These are phyloP conservation scores for Lucifuga dentata DNA, from an alignment of 2,113 vertebrate species.

Conservation along the genomic window DNA sequence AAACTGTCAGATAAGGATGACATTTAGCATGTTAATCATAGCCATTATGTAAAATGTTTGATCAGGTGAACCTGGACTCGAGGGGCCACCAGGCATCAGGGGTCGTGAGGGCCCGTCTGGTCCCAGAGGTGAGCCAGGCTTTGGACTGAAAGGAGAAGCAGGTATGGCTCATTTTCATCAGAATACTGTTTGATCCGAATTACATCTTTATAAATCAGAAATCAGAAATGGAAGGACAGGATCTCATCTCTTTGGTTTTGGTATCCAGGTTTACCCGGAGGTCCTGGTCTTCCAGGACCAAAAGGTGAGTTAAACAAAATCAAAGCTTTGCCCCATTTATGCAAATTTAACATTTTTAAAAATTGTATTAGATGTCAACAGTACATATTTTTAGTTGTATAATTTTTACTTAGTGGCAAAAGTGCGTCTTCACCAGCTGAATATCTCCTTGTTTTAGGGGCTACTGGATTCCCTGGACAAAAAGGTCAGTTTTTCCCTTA, in stretches of 20 bases:
- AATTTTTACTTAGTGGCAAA: too few relatives aligned
- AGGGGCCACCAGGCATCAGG: constrained; percentile 88
- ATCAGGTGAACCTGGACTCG: constrained; percentile 89
- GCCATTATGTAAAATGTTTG: too few relatives aligned
- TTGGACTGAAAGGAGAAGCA: constrained; percentile 93
- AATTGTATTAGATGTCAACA: too few relatives aligned
- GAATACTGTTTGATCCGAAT: too few relatives aligned
- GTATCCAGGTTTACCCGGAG: constrained; percentile 82
- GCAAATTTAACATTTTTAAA: too few relatives aligned
- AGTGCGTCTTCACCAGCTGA: too few relatives aligned
- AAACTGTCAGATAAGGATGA: neutral
- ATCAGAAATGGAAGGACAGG: neutral
- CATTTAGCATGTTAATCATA: too few relatives aligned
- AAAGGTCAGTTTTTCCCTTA: constrained; percentile 62
- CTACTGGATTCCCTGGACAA: constrained; percentile 76
- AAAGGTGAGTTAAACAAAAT: constrained; percentile 84
- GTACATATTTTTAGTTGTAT: too few relatives aligned
- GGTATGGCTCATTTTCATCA: constrained; percentile 71
- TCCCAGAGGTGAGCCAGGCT: constrained; percentile 88
- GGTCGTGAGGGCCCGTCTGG: constrained; percentile 90
- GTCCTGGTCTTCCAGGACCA: constrained; percentile 83
- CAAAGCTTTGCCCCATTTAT: too few relatives aligned
- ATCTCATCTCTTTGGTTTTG: constrained; percentile 31
- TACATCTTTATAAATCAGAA: too few relatives aligned
- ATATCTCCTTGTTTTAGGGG: constrained; percentile 79